These are phyloP conservation scores for Mormyrops boulengeri DNA, from an alignment of 2,797 vertebrate genomes.

Conservation along the genomic window DNA sequence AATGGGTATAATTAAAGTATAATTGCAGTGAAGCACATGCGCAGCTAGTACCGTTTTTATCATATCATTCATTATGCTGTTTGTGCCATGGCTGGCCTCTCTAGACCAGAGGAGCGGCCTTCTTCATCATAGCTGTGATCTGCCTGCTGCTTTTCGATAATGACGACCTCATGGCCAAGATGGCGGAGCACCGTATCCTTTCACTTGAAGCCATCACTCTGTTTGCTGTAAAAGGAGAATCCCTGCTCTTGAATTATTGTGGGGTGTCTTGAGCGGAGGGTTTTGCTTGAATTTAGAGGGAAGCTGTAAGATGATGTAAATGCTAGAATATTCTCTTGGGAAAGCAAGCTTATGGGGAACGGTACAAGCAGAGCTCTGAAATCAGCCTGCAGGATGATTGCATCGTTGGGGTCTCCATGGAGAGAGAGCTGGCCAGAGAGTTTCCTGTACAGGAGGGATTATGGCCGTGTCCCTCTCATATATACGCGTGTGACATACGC, in stretches of 20 bases:
- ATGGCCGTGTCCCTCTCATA: background rate
- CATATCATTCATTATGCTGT: background rate
- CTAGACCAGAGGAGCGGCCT: slow-evolving; percentile 87
- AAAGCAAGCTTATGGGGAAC: background rate
- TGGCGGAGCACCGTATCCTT: slow-evolving; percentile 99
- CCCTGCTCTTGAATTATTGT: background rate
- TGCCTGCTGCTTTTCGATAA: slow-evolving; percentile 96
- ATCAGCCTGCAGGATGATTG: background rate
- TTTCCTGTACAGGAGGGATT: background rate
- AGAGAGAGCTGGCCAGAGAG: background rate
- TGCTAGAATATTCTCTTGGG: background rate
- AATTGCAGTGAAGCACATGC: background rate
- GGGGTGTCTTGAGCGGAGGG: background rate
- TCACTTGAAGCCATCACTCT: slow-evolving; percentile 12
- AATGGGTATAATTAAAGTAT: background rate
- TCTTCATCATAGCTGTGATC: slow-evolving; percentile 93
- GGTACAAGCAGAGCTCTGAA: background rate
- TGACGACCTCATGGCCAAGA: slow-evolving; percentile 97
- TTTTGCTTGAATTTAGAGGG: background rate
- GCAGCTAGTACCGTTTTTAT: background rate
- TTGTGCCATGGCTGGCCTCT: slow-evolving; percentile 16
- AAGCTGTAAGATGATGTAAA: background rate
- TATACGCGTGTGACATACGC: background rate
- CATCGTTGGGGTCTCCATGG: background rate
- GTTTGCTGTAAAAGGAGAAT: background rate